Evolutionary conservation across 2,888 invertebrate genomes (phyloP), one percentile per base, ranked within the genome.

Genomic region (Tenthredo distinguenda): DNA sequence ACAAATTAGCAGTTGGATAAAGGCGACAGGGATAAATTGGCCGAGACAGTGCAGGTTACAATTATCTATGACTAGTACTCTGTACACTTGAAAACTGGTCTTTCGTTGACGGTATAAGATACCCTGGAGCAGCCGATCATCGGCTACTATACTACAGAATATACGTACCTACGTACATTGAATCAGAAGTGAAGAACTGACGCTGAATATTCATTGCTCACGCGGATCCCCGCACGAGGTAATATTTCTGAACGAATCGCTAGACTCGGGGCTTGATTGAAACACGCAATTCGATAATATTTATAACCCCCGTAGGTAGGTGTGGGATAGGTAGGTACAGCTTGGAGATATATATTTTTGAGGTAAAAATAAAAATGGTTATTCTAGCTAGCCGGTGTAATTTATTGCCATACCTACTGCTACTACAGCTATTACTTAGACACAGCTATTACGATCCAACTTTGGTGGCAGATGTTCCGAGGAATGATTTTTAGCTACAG

Each of bases 1-100:
- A 91, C 91, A 92, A 92, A 93, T 93, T 92, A 92, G 92, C 89
- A 88, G 87, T 86, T 87, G 89, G 93, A 92, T 93, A 92, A 92
- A 90, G 89, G 88, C 91, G 93, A 92, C 92, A 92, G 92, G 92
- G 93, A 93, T 90, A 89, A 91, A 93, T 93, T 90, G 92, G 85
- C 77, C 74, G 87, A 88, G 81, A 88, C 88, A 86, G 87, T 86
- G 87, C 87, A 86, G 88, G 91, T 90, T 91, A 92, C 91, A 92
- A 92, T 92, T 92, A 91, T 90, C 89, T 87, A 74, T 15, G 55
- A 77, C 50, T 50, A 77, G 77, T 55, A 74, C 40, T 12, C 4
- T 77, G 55, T 50, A 9, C 55, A 50, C 18, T 83, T 34, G 43
- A 47, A 47, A 83, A 71, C 83, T 83, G 71, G 83, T 83, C 26